phyloP scores from a whole-genome alignment of 2,113 vertebrate species.

The Galemys pyrenaicus region DNA sequence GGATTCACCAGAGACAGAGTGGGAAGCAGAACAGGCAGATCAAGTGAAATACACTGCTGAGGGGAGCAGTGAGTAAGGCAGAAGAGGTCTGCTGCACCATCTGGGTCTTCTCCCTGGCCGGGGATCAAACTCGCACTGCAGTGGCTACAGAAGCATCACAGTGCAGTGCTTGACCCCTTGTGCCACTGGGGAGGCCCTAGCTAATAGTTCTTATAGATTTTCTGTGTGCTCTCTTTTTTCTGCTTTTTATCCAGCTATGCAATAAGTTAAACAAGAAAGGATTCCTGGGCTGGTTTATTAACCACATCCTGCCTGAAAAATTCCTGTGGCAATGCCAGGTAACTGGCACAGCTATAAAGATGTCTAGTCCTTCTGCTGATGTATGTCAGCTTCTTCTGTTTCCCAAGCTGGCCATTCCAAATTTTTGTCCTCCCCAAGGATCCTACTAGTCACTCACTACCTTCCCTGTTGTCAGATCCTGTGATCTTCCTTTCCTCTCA shows the following conservation, averaged over 20 bases:
- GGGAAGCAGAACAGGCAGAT: no score
- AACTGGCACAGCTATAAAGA: not conserved
- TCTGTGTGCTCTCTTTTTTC: not conserved
- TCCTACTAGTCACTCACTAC: not conserved
- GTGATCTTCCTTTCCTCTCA: not conserved
- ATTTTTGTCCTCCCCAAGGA: not conserved
- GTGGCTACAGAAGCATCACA: no score
- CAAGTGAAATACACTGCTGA: no score
- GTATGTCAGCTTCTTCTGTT: not conserved
- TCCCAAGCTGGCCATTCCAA: not conserved
- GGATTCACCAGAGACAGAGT: no score
- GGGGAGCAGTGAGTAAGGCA: no score
- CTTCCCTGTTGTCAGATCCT: not conserved
- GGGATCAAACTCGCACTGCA: no score
- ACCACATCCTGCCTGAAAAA: no score
- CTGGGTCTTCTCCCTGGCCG: no score
- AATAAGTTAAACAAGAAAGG: not conserved
- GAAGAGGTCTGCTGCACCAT: no score
- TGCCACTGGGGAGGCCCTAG: no score
- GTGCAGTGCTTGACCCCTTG: no score
- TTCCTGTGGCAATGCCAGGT: fast-evolving
- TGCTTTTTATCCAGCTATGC: not conserved
- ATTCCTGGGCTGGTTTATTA: not conserved
- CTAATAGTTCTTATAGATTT: not conserved
- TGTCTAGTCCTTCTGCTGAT: not conserved